Conservation (phyloP, 2,113 vertebrate genomes). For the Rhea americana region DNA sequence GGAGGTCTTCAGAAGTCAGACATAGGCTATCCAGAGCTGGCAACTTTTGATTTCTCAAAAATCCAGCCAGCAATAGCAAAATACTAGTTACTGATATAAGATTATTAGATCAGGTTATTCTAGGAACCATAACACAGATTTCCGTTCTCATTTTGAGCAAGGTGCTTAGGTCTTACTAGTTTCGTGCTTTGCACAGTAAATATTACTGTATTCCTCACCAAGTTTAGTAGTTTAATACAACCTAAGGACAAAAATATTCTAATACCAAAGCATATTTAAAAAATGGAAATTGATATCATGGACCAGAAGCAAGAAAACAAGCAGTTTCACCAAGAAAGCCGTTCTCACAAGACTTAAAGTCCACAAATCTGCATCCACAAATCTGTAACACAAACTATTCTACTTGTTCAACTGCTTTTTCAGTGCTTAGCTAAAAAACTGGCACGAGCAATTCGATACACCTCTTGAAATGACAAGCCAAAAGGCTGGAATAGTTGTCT, state of each 20-base stretch:
- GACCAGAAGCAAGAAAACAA: neutral
- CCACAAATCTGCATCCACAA: too few species aligned
- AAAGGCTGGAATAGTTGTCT: neutral
- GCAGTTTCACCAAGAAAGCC: neutral
- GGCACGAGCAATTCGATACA: neutral
- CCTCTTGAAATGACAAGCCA: accelerated
- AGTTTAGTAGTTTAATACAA: neutral
- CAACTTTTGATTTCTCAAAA: neutral
- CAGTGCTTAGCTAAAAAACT: neutral
- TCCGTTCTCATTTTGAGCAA: neutral
- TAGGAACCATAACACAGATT: neutral
- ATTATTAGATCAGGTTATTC: neutral
- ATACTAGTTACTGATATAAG: neutral
- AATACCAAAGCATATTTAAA: neutral
- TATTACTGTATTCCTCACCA: neutral
- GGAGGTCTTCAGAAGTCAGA: too few species aligned
- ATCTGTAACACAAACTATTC: neutral
- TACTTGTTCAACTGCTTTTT: neutral
- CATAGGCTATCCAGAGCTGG: neutral
- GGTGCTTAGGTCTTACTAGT: neutral
- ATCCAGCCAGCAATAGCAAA: neutral
- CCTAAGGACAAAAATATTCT: neutral
- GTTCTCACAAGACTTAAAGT: neutral
- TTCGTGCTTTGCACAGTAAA: neutral
- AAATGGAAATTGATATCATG: neutral